Evolutionary conservation across 2,797 vertebrate species (phyloP).

Genomic region (Diplodus puntazzo): DNA sequence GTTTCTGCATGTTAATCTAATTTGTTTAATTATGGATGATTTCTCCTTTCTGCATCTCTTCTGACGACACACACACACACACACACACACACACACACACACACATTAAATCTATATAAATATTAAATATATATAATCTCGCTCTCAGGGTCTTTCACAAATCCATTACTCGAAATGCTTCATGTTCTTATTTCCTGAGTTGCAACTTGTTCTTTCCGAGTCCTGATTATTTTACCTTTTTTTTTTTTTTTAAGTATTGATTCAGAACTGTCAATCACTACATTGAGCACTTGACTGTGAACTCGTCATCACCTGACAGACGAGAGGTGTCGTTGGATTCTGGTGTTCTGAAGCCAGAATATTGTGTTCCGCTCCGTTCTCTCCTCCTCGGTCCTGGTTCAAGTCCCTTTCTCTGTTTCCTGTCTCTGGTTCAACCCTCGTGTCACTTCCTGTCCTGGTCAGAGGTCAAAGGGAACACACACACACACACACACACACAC

Average conservation of each 20-base stretch:
- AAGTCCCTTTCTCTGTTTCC: neutral
- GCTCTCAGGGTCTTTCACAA: constrained; percentile 96
- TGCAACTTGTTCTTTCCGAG: constrained; percentile 82
- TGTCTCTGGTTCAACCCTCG: constrained; percentile 11
- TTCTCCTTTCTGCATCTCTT: constrained; percentile 76
- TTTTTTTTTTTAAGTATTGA: constrained; percentile 53
- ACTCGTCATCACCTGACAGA: constrained; percentile 62
- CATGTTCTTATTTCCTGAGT: constrained; percentile 86
- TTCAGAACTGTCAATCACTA: constrained; percentile 93
- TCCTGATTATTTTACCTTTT: constrained; percentile 67
- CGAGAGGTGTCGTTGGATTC: constrained; percentile 66
- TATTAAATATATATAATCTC: constrained; percentile 76
- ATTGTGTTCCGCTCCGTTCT: neutral
- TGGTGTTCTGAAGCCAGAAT: constrained; percentile 21
- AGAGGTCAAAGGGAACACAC: constrained; percentile 55
- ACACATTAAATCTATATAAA: constrained; percentile 20
- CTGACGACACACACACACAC: constrained; percentile 48
- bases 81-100: constrained; percentile 4
- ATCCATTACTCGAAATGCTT: constrained; percentile 78
- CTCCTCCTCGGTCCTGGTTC: neutral
- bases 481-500: constrained; percentile 16
- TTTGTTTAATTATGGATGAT: constrained; percentile 87
- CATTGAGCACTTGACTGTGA: constrained; percentile 97
- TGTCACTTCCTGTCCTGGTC: constrained; percentile 34
- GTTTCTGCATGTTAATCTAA: constrained; percentile 95